phyloP scores from a whole-genome alignment of 1,140 invertebrate genomes.

The Pseudomyrmex pallidus region DNA sequence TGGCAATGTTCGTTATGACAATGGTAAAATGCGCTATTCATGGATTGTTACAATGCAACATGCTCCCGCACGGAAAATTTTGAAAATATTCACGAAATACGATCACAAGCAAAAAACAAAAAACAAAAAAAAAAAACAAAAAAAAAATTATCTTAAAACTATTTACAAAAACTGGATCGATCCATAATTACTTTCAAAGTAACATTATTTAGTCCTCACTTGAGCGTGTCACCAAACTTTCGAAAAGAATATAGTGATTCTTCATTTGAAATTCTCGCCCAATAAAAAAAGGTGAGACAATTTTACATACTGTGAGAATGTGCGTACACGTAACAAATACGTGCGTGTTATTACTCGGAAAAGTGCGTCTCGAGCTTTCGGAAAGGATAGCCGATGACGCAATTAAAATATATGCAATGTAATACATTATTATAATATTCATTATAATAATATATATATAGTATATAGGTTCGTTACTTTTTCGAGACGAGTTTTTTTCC shows the following conservation, averaged over 20 bases:
- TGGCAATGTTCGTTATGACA: constrained; percentile 25
- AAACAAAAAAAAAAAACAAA: too few species aligned
- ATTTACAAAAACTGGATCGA: constrained; percentile 79
- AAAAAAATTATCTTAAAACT: constrained; percentile 68
- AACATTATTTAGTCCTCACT: constrained; percentile 29
- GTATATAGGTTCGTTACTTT: too few species aligned
- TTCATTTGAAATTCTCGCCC: constrained; percentile 22
- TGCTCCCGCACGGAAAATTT: constrained; percentile 39
- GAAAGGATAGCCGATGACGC: constrained; percentile 62
- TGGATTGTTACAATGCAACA: constrained; percentile 50
- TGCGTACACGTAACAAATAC: constrained; percentile 25
- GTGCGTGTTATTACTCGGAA: constrained; percentile 31
- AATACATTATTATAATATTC: constrained; percentile 49
- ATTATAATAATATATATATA: not conserved
- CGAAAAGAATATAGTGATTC: constrained; percentile 38
- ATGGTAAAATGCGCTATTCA: constrained; percentile 55
- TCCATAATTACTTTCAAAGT: constrained; percentile 46
- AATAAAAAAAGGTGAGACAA: not conserved
- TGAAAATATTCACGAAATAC: constrained; percentile 35
- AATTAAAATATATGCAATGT: not conserved
- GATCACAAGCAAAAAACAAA: constrained; percentile 29
- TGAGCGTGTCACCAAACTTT: constrained; percentile 42
- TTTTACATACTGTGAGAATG: constrained; percentile 5
- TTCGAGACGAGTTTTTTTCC: constrained; percentile 30
- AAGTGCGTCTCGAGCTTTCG: constrained; percentile 44